phyloP scores from a whole-genome alignment of 2,113 vertebrate genomes.

The Orthonyx spaldingii region DNA sequence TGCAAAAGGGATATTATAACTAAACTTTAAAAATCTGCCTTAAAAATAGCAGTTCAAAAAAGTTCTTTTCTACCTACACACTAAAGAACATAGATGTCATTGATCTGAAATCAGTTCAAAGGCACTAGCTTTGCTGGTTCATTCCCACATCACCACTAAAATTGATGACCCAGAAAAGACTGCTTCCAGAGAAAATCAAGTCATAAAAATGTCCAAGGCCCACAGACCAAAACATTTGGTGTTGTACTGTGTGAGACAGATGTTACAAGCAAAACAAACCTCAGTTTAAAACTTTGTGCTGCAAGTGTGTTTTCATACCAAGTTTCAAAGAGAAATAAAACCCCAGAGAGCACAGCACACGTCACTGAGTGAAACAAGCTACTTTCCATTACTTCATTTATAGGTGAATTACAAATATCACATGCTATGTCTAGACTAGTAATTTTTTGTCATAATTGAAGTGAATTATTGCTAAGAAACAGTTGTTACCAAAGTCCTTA shows the following conservation, averaged over 20 bases:
- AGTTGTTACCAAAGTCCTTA: not conserved
- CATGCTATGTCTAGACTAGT: not conserved
- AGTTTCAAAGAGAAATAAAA: slow-evolving; percentile 27
- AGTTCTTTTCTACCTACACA: not conserved
- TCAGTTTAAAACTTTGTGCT: slow-evolving; percentile 25
- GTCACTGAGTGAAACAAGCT: not conserved
- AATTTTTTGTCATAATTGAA: not conserved
- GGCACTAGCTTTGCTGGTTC: not conserved
- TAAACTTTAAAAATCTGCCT: not conserved
- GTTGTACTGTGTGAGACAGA: slow-evolving; percentile 2
- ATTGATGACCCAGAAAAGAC: not conserved
- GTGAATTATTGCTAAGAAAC: not conserved
- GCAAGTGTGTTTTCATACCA: not conserved
- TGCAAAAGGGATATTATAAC: not conserved
- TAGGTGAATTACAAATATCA: not conserved
- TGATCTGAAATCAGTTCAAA: not conserved
- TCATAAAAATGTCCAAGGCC: not conserved
- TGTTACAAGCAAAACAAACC: slow-evolving; percentile 25
- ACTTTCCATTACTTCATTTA: not conserved
- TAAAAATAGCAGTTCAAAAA: not conserved
- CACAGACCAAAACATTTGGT: not conserved
- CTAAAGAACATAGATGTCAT: not conserved
- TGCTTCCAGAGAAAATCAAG: slow-evolving; percentile 11
- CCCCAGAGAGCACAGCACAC: slow-evolving; percentile 7
- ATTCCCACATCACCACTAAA: slow-evolving; percentile 15